Evolutionary conservation across 2,113 vertebrate species (phyloP), one percentile per base, ranked within the genome.

Genomic region (Capreolus pygargus): DNA sequence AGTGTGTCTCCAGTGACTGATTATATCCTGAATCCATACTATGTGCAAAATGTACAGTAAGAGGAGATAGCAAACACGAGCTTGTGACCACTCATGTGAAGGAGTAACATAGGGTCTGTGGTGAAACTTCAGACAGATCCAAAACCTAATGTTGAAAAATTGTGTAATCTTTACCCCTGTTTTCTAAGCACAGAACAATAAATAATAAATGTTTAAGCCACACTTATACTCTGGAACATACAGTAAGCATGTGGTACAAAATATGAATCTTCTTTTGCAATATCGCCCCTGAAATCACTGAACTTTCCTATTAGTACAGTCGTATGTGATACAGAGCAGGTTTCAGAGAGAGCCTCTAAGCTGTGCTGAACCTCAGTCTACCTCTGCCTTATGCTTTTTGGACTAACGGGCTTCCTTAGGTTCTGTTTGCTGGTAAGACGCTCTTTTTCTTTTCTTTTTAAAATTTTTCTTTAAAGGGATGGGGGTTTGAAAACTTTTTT

Each of bases 121-220:
- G 16, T 85, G 28, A n/a, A 85, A 64, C 70, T n/a, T 33, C 33
- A 88, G 89, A 83, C 16, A 52, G 57, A 70, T 54, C 30, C 83
- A 74, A 91, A 89, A 91, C 60, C 86, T 43, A 83, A 54, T 47
- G 91, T 97, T 94, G 43, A 91, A 97, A 89, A 89, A 43, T 2
- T n/a, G 1, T 23, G 14, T 92, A 33, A 36, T 12, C 76, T 91
- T 78, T 57, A 87, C 39, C 84, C 21, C 74, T 87, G 30, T 85
- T 94, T 97, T 47, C 36, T 92, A 85, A 94, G 10, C 45, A 70
- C 15, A 60, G 21, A 25, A 61, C 54, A 94, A 92, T 61, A 78
- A 94, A 55, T 55, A 57, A 45, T 43, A 82, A 94, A 23, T 83
- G 23, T 57, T 67, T 89, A 83, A 87, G 27, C 30, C 13, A 54